These are phyloP conservation scores for Ptychobarbus kaznakovi DNA, from an alignment of 2,797 vertebrate species.

Conservation along the genomic window DNA sequence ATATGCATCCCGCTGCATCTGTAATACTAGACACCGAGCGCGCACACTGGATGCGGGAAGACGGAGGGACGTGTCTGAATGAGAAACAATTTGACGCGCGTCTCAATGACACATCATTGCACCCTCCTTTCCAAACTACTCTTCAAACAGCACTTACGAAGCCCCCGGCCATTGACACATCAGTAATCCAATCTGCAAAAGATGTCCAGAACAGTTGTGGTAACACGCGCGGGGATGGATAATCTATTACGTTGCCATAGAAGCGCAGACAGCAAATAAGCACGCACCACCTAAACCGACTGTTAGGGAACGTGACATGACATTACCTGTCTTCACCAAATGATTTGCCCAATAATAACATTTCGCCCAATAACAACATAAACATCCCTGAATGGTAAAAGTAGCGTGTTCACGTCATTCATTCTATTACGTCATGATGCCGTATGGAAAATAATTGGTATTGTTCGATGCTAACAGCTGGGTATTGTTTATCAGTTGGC, in stretches of 20 bases:
- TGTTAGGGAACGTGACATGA: constrained; percentile 37
- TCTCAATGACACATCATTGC: constrained; percentile 80
- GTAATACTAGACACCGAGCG: constrained; percentile 68
- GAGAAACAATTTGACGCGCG: constrained; percentile 70
- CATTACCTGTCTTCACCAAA: constrained; percentile 31
- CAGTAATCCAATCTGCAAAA: constrained; percentile 79
- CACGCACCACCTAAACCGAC: constrained; percentile 79
- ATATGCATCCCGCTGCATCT: constrained; percentile 62
- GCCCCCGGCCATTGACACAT: constrained; percentile 78
- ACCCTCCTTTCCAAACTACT: constrained; percentile 66
- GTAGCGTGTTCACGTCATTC: constrained; percentile 38
- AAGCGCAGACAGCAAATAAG: constrained; percentile 83
- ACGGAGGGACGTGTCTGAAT: constrained; percentile 77
- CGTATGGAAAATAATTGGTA: not conserved
- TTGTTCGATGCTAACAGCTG: constrained; percentile 18
- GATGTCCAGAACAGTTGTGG: constrained; percentile 81
- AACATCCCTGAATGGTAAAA: constrained; percentile 19
- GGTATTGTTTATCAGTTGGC: constrained; percentile 14
- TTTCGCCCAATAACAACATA: not conserved
- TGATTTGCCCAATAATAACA: constrained; percentile 39
- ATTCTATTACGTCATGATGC: constrained; percentile 2
- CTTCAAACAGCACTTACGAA: constrained; percentile 44
- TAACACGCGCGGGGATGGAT: constrained; percentile 86
- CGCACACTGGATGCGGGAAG: constrained; percentile 74
- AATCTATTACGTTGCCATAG: constrained; percentile 89